Conservation (phyloP, 2,113 vertebrate genomes). For the Parus major region DNA sequence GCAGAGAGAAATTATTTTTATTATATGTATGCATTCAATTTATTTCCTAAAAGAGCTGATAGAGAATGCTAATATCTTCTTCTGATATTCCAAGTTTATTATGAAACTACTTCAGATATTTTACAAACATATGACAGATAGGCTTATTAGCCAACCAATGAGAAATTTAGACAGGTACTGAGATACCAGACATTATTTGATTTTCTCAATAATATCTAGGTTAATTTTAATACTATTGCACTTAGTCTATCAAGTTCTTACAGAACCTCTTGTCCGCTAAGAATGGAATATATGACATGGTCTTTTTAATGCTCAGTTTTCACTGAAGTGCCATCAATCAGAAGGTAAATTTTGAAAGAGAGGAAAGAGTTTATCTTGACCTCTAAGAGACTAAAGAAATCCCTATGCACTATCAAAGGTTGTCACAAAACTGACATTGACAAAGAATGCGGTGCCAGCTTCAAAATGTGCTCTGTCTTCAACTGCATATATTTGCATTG, state of each 20-base stretch:
- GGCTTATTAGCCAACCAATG: background rate
- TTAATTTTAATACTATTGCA: background rate
- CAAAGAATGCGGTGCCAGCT: background rate
- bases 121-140: background rate
- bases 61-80: background rate
- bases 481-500: background rate
- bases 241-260: background rate
- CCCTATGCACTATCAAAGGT: background rate
- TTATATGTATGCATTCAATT: background rate
- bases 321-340: background rate
- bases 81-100: background rate
- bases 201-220: background rate
- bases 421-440: constrained; percentile 25
- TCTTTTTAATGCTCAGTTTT: background rate
- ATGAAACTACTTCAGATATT: background rate
- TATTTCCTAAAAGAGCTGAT: background rate
- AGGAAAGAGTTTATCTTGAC: constrained; percentile 22
- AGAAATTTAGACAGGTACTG: background rate
- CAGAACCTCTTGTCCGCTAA: background rate
- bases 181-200: background rate
- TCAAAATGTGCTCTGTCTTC: background rate
- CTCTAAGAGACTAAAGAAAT: constrained; percentile 26
- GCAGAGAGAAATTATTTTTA: background rate
- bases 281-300: background rate
- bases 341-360: constrained; percentile 6